Evolutionary conservation across 1,140 invertebrate genomes (phyloP).

Genomic region (Drosophila jambulina): DNA sequence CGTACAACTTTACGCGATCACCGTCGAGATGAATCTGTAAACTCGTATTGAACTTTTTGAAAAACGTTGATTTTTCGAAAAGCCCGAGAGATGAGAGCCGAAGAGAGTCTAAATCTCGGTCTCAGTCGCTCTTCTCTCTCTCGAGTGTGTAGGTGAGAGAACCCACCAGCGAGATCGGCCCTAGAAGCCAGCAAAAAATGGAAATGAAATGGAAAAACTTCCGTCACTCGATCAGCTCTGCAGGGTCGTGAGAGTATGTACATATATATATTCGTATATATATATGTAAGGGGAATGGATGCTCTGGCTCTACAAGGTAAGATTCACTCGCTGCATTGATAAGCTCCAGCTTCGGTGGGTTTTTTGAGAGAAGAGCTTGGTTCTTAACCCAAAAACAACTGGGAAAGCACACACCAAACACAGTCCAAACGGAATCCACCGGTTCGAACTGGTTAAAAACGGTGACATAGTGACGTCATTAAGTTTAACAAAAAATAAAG

Average conservation of each 20-base stretch:
- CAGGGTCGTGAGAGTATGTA: constrained; percentile 22
- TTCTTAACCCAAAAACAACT: constrained; percentile 32
- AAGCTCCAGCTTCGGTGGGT: constrained; percentile 37
- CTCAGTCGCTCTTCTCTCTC: neutral
- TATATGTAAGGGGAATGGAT: constrained; percentile 9
- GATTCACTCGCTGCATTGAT: constrained; percentile 51
- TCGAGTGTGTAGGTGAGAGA: constrained; percentile 7
- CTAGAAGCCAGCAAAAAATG: constrained; percentile 34
- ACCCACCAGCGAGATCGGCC: constrained; percentile 6
- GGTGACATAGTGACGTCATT: constrained; percentile 31
- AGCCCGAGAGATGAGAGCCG: constrained; percentile 15
- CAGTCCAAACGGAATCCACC: constrained; percentile 21
- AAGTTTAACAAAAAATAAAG: neutral
- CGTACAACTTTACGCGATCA: constrained; percentile 67
- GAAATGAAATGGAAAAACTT: constrained; percentile 56
- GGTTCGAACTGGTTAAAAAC: constrained; percentile 38
- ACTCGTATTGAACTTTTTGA: constrained; percentile 65
- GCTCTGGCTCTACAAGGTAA: constrained; percentile 36
- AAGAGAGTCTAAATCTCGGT: constrained; percentile 1
- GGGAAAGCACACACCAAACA: constrained; percentile 1
- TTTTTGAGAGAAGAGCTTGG: constrained; percentile 22
- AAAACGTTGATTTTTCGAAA: constrained; percentile 74
- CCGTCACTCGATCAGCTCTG: constrained; percentile 50
- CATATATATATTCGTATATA: neutral
- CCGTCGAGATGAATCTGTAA: constrained; percentile 75